Base-by-base conservation (phyloP, 2,888 invertebrate species). In the Laspeyria flexula region DNA sequence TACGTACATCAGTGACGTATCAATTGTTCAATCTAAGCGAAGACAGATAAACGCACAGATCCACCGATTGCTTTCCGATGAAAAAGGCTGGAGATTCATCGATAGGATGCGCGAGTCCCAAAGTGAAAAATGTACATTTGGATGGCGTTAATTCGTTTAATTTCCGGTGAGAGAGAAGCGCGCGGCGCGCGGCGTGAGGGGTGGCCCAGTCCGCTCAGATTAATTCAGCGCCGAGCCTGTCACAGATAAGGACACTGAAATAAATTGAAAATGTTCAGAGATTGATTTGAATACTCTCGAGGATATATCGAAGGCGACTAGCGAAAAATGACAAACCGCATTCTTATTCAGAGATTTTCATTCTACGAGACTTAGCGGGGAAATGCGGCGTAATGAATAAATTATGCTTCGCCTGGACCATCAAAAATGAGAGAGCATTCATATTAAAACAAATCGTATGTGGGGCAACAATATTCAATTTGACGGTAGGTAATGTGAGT, bases 111-210 rank as follows among this genome's bases (percentile, higher is more conserved):
- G 88, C 86, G 83, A 87, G 79, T 85, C 75, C 85, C 88, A 84
- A 86, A 90, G 91, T 92, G 92, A 92, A 92, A 92, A 92, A 92
- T 92, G 91, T 90, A 91, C 92, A 89, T 92, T 92, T 90, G 90
- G 92, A 92, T 88, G 88, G 91, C 90, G 91, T 92, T 92, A 92
- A 93, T 93, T 92, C 92, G 91, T 91, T 93, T 93, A 93, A 93
- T 93, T 93, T 93, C 92, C 93, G 92, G 91, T 86, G 87, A 85
- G 89, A 82, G 82, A 79, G 76, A 62, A 65, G 60, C 73, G 72
- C 63, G 77, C 74, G 45, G 65, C 52, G 72, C 54, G 77, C 74
- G 45, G 65, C 52, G 72, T 53, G 73, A 67, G 65, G 73, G 65
- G 76, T 71, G 68, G 77, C 68, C 64, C 77, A 77, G 87, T 84